These are phyloP conservation scores for Leptinotarsa rubiginosa DNA, from an alignment of 2,888 invertebrate species.

Conservation along the genomic window DNA sequence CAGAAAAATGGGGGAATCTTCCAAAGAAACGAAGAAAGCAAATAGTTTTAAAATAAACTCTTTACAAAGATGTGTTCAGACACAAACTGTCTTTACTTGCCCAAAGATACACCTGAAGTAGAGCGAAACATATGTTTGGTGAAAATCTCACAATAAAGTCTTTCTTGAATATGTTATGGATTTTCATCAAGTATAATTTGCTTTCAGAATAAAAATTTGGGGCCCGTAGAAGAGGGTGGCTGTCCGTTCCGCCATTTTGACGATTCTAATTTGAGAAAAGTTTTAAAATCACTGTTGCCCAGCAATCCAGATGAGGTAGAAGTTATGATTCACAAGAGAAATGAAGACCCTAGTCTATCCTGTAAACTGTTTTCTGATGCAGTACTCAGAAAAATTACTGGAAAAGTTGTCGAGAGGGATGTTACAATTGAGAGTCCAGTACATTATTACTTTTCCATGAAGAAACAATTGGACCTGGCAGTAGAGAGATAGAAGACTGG, in stretches of 20 bases:
- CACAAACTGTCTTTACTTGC: too few relatives aligned
- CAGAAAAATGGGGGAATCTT: too few relatives aligned
- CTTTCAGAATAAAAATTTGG: conserved; percentile 45
- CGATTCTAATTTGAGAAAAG: conserved; percentile 61
- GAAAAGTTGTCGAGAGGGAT: conserved; percentile 20
- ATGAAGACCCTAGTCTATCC: conserved; percentile 41
- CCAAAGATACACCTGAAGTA: too few relatives aligned
- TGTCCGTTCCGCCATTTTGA: conserved; percentile 75
- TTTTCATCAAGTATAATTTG: background rate
- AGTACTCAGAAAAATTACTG: conserved; percentile 22
- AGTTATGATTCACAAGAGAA: conserved; percentile 49
- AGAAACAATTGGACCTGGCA: conserved; percentile 24
- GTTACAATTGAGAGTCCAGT: conserved; percentile 46
- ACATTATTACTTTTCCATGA: conserved; percentile 49
- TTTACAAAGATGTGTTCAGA: too few relatives aligned
- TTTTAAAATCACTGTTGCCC: conserved; percentile 56
- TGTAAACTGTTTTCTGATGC: conserved; percentile 48
- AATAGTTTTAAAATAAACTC: too few relatives aligned
- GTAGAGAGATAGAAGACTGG: background rate
- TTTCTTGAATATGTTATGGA: too few relatives aligned
- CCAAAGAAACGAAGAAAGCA: too few relatives aligned
- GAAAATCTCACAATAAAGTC: too few relatives aligned
- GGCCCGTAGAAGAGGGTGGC: conserved; percentile 70
- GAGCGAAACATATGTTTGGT: too few relatives aligned
- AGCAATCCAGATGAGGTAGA: conserved; percentile 44